Conservation (phyloP, 1,140 invertebrate species). For the Cydia fagiglandana region DNA sequence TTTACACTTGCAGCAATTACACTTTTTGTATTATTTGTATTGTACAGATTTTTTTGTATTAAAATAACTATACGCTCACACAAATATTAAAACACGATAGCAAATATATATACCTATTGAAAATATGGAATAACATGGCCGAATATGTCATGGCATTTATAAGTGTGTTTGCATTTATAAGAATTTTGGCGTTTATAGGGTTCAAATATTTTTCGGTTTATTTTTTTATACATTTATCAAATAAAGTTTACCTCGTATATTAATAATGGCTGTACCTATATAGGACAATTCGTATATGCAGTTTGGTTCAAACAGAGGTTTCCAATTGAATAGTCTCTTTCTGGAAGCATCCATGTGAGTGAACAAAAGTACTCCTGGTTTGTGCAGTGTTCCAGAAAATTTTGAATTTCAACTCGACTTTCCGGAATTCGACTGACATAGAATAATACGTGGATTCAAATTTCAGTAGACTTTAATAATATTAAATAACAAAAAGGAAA, state of each 20-base stretch:
- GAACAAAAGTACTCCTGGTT: constrained; percentile 29
- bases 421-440: neutral
- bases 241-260: neutral
- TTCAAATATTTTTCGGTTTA: constrained; percentile 12
- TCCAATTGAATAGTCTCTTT: constrained; percentile 28
- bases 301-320: constrained; percentile 27
- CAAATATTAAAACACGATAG: no score
- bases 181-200: no score
- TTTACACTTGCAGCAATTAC: no score
- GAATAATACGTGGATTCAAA: neutral
- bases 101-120: no score
- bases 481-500: no score
- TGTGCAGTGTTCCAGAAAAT: constrained; percentile 28
- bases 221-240: neutral
- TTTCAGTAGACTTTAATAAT: no score
- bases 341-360: constrained; percentile 20
- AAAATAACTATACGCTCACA: no score
- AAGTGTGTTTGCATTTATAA: no score
- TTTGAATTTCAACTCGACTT: constrained; percentile 8
- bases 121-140: no score
- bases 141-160: no score
- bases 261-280: neutral
- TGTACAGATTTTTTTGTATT: no score
- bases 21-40: no score
- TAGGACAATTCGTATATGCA: constrained; percentile 6